Conservation (phyloP, 2,113 vertebrate genomes). For the Podarcis cretensis region DNA sequence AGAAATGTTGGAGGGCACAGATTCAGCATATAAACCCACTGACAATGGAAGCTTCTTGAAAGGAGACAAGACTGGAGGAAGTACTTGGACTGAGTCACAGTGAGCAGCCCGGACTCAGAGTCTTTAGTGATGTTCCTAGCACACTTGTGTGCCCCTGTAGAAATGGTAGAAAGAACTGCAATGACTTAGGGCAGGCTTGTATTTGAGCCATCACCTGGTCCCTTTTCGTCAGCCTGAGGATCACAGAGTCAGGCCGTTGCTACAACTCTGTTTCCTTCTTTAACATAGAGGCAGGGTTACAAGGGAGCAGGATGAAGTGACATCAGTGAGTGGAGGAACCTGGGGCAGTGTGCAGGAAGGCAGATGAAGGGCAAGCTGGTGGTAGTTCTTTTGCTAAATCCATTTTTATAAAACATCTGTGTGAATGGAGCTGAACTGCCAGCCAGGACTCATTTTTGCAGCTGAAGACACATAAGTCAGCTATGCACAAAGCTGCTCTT, state of each 20-base stretch:
- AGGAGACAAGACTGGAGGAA: not conserved
- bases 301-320: not conserved
- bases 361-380: not conserved
- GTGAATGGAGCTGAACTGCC: not conserved
- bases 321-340: not conserved
- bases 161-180: not conserved
- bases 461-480: not conserved
- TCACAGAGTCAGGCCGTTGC: not conserved
- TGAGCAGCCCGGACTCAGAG: not conserved
- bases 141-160: not conserved
- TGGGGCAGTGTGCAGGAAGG: too few species aligned
- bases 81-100: not conserved
- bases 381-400: too few species aligned
- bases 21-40: not conserved
- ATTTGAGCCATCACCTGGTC: not conserved
- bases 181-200: not conserved
- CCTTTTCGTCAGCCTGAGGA: not conserved
- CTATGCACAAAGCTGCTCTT: not conserved
- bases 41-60: not conserved
- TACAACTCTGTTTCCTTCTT: not conserved
- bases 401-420: not conserved
- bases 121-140: not conserved
- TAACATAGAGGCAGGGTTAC: not conserved
- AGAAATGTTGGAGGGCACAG: too few species aligned
- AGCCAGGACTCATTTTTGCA: not conserved